Conservation (phyloP, 2,113 vertebrate species). For the Glaucomys volans region DNA sequence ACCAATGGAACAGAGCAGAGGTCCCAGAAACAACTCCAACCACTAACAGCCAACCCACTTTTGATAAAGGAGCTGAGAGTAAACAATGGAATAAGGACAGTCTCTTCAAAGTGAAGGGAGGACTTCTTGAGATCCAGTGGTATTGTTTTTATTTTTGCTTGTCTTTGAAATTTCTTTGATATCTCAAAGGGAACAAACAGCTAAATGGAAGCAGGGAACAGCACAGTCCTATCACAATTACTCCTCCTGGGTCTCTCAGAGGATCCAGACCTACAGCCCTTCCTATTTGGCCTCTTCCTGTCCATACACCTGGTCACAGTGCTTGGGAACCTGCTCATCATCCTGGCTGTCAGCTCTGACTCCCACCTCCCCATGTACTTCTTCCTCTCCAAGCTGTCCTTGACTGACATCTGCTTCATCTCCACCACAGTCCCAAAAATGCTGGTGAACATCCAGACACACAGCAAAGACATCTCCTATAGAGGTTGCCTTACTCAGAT, state of each 20-base stretch:
- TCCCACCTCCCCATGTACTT: neutral
- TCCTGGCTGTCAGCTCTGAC: neutral
- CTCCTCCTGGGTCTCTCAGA: neutral
- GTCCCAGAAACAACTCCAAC: no score
- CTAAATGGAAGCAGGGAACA: neutral
- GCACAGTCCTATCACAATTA: neutral
- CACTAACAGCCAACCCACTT: no score
- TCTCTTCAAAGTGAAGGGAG: no score
- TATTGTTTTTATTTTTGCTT: no score
- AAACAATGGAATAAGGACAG: no score
- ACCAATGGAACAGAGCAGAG: no score
- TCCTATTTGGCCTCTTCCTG: neutral
- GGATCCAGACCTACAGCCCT: neutral
- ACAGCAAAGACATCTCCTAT: neutral
- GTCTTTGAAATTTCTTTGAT: no score
- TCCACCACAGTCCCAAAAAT: neutral
- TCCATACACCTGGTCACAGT: neutral
- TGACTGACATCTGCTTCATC: conserved; percentile 26
- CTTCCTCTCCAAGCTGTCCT: neutral
- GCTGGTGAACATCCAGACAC: neutral
- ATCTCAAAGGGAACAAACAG: no score
- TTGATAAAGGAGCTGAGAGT: no score
- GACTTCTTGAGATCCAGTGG: no score
- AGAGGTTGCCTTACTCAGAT: neutral
- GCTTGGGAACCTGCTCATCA: neutral